Evolutionary conservation across 2,888 invertebrate species (phyloP).

Genomic region (Aphrophora alni): DNA sequence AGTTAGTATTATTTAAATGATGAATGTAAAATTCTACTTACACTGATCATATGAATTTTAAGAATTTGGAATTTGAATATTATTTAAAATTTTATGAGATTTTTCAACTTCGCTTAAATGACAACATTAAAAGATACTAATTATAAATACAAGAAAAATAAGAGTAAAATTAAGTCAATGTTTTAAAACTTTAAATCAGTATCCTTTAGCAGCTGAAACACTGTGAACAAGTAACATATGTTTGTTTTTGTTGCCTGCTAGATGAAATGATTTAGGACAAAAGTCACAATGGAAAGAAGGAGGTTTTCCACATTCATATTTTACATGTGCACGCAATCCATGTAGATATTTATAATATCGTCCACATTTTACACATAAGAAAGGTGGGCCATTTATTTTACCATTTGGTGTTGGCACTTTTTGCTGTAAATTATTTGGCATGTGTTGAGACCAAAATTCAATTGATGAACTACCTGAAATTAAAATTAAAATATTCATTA

Average conservation of each 20-base stretch:
- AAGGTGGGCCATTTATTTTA: not conserved
- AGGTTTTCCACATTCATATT: constrained; percentile 43
- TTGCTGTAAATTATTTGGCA: not conserved
- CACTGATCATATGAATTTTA: too few species aligned
- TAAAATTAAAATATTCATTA: not conserved
- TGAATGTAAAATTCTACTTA: too few species aligned
- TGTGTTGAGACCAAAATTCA: not conserved
- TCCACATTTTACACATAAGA: constrained; percentile 42
- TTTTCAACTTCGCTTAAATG: too few species aligned
- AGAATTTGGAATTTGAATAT: too few species aligned
- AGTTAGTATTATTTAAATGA: too few species aligned
- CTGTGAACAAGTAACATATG: constrained; percentile 11
- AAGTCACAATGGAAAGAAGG: constrained; percentile 40
- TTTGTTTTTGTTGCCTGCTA: constrained; percentile 42
- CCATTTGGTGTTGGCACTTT: not conserved
- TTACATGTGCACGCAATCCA: constrained; percentile 39
- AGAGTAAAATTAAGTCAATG: too few species aligned
- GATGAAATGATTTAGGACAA: constrained; percentile 44
- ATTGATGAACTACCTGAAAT: not conserved
- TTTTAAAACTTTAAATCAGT: not conserved
- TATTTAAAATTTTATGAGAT: too few species aligned
- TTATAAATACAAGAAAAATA: too few species aligned
- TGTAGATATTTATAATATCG: constrained; percentile 43
- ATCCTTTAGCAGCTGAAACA: not conserved
- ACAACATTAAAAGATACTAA: too few species aligned